phyloP scores from a whole-genome alignment of 53 echinoderm and acorn worm genomes.

The Echinarachnius parma region DNA sequence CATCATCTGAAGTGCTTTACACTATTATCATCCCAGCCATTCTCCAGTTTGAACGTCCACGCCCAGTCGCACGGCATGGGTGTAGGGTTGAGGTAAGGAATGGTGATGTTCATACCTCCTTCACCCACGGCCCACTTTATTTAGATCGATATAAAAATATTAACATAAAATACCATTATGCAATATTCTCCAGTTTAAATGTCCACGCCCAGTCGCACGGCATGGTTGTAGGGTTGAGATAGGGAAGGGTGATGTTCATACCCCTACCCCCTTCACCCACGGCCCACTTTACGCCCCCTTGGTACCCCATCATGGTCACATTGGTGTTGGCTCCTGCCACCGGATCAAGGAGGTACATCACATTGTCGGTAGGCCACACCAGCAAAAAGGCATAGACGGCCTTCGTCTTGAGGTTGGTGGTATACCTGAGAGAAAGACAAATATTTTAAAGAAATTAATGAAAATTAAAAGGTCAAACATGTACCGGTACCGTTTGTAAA shows the following conservation, averaged over 20 bases:
- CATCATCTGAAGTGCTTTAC: no score
- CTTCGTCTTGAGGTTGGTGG: not conserved
- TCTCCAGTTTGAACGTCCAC: conserved; percentile 63
- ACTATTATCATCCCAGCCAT: no score
- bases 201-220: conserved; percentile 84
- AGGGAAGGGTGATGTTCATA: conserved; percentile 55
- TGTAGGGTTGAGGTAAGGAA: conserved; percentile 56
- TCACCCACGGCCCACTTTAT: conserved; percentile 53
- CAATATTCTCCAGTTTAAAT: conserved; percentile 48
- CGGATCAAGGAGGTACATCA: conserved; percentile 36
- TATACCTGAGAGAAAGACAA: conserved; percentile 17
- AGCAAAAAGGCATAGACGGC: conserved; percentile 51
- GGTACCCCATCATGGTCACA: conserved; percentile 64
- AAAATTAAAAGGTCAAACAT: no score
- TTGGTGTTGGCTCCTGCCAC: conserved; percentile 13
- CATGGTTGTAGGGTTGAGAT: conserved; percentile 51
- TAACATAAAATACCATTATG: no score
- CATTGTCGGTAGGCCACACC: conserved; percentile 48
- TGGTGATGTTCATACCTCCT: conserved; percentile 48
- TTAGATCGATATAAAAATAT: no score
- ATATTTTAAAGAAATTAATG: not conserved
- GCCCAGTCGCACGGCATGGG: conserved; percentile 73
- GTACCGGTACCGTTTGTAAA: no score
- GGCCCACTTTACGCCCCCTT: conserved; percentile 48
- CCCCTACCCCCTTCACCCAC: conserved; percentile 16